Conservation (phyloP, 2,888 invertebrate species). For the Pseudolycoriella hygida region DNA sequence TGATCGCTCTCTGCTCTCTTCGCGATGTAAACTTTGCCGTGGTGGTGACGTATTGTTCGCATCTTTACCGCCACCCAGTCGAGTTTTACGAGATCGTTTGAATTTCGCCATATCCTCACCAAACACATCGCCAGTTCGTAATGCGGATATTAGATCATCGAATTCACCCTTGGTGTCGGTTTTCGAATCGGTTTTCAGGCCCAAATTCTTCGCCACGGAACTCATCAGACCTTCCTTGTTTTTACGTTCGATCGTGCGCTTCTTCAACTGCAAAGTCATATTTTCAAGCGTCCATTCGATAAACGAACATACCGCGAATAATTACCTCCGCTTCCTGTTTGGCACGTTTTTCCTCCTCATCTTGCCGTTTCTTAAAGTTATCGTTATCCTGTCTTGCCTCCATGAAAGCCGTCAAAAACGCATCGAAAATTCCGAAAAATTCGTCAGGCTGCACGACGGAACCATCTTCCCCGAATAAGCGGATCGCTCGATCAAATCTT, state of each 20-base stretch:
- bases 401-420: constrained; percentile 61
- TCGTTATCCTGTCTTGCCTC: constrained; percentile 84
- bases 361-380: constrained; percentile 60
- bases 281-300: too few species aligned
- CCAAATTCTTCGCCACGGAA: constrained; percentile 54
- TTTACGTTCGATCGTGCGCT: constrained; percentile 73
- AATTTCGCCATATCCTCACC: constrained; percentile 92
- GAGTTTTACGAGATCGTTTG: constrained; percentile 53
- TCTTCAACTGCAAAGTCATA: constrained; percentile 47
- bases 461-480: constrained; percentile 80
- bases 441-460: constrained; percentile 75
- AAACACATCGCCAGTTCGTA: constrained; percentile 87
- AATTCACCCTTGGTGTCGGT: constrained; percentile 69
- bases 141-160: constrained; percentile 87
- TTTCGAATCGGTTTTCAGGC: constrained; percentile 32
- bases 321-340: constrained; percentile 69
- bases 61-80: constrained; percentile 29
- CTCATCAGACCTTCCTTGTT: constrained; percentile 59
- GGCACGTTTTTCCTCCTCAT: constrained; percentile 78
- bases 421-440: constrained; percentile 83
- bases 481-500: constrained; percentile 72
- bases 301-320: too few species aligned
- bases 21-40: constrained; percentile 42
- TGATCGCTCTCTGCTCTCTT: constrained; percentile 50
- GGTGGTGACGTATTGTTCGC: constrained; percentile 36